Evolutionary conservation across 2,888 invertebrate species (phyloP).

Genomic region (Byasa hedistus): DNA sequence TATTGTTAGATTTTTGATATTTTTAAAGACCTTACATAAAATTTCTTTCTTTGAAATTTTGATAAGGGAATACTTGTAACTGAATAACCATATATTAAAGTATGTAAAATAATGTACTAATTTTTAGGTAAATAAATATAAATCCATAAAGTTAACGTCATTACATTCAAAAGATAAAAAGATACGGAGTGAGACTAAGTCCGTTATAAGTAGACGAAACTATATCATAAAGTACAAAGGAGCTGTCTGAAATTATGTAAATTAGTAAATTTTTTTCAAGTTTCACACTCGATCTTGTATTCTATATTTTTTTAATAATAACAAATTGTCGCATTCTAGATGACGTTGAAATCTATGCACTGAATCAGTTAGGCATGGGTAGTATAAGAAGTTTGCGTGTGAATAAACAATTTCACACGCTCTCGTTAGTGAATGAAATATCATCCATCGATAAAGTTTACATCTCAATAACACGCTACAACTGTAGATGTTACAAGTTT

Average conservation of each 20-base stretch:
- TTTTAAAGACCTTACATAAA: too few species aligned
- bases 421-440: conserved; percentile 26
- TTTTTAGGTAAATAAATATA: not conserved
- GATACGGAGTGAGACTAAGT: not conserved
- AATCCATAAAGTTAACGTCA: not conserved
- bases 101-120: too few species aligned
- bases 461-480: conserved; percentile 27
- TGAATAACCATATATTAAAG: too few species aligned
- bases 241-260: not conserved
- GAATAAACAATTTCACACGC: conserved; percentile 5
- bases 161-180: not conserved
- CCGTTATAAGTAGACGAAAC: not conserved
- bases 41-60: too few species aligned
- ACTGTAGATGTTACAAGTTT: conserved; percentile 32
- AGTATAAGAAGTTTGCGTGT: conserved; percentile 6
- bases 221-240: not conserved
- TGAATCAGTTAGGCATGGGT: not conserved
- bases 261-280: too few species aligned
- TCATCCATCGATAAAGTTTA: conserved; percentile 24
- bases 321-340: not conserved
- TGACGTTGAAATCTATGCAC: not conserved
- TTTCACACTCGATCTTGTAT: too few species aligned
- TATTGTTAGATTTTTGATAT: too few species aligned
- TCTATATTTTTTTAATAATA: not conserved
- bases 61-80: too few species aligned